Evolutionary conservation across 2,888 invertebrate species (phyloP).

Genomic region (Drosophila ezoana): DNA sequence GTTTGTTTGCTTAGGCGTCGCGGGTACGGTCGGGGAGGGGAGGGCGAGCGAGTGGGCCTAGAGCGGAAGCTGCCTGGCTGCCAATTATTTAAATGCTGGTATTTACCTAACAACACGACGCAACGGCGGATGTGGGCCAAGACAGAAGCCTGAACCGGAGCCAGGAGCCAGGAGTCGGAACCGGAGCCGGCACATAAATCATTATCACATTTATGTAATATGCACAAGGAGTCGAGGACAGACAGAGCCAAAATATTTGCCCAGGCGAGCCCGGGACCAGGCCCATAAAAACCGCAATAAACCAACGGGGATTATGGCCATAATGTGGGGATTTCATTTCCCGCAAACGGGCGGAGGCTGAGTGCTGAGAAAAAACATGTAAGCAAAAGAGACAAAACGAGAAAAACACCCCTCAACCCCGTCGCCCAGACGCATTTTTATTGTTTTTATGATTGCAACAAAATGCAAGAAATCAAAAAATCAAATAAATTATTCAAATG

Average conservation of each 20-base stretch:
- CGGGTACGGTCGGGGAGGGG: background rate
- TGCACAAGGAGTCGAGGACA: constrained; percentile 53
- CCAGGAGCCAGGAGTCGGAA: constrained; percentile 12
- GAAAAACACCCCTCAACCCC: constrained; percentile 11
- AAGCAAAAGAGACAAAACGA: constrained; percentile 22
- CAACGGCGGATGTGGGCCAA: constrained; percentile 73
- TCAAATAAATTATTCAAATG: constrained; percentile 82
- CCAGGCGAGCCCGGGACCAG: constrained; percentile 20
- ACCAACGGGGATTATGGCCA: constrained; percentile 76
- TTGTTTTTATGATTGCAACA: constrained; percentile 69
- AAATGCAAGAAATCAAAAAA: constrained; percentile 77
- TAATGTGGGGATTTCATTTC: constrained; percentile 68
- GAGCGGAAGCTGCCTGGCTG: constrained; percentile 73
- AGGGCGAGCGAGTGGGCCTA: constrained; percentile 23
- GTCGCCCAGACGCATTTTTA: constrained; percentile 46
- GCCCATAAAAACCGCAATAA: constrained; percentile 76
- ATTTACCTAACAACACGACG: constrained; percentile 68
- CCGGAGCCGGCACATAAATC: constrained; percentile 63
- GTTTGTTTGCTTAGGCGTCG: constrained; percentile 63
- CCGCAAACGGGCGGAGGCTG: background rate
- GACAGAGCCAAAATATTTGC: constrained; percentile 39
- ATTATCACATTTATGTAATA: constrained; percentile 79
- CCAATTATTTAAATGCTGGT: constrained; percentile 79
- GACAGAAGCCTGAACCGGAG: constrained; percentile 24
- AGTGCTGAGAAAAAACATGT: constrained; percentile 22